Evolutionary conservation across 2,113 vertebrate genomes (phyloP).

Genomic region (Kryptolebias marmoratus): DNA sequence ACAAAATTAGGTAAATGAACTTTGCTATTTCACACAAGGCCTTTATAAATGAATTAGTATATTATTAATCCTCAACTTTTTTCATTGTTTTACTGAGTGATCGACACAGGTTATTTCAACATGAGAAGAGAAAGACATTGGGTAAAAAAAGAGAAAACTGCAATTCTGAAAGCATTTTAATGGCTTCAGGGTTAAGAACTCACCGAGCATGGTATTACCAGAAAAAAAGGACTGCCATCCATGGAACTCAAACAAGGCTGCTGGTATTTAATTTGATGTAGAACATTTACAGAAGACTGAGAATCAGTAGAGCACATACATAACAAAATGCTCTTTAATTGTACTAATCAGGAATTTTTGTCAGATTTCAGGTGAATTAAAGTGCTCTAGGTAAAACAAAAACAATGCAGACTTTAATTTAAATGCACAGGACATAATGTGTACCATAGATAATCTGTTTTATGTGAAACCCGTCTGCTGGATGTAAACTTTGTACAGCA

Average conservation of each 20-base stretch:
- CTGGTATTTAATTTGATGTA: conserved; percentile 17
- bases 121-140: conserved; percentile 17
- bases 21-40: conserved; percentile 31
- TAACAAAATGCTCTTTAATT: not conserved
- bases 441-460: conserved; percentile 15
- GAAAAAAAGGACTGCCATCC: conserved; percentile 42
- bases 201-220: conserved; percentile 40
- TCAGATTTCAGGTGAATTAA: not conserved
- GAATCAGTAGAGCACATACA: not conserved
- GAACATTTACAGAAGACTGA: conserved; percentile 30
- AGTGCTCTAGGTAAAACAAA: conserved; percentile 4
- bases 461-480: conserved; percentile 15
- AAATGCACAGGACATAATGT: not conserved
- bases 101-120: conserved; percentile 58
- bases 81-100: conserved; percentile 52
- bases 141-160: conserved; percentile 21
- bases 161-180: conserved; percentile 49
- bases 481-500: conserved; percentile 20
- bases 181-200: conserved; percentile 50
- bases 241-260: conserved; percentile 51
- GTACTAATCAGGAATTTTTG: not conserved
- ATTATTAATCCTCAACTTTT: conserved; percentile 47
- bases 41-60: conserved; percentile 30
- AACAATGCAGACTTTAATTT: not conserved
- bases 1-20: conserved; percentile 11